Evolutionary conservation across 2,113 vertebrate species (phyloP), one percentile per base, ranked within the genome.

Genomic region (Marmota flaviventris): DNA sequence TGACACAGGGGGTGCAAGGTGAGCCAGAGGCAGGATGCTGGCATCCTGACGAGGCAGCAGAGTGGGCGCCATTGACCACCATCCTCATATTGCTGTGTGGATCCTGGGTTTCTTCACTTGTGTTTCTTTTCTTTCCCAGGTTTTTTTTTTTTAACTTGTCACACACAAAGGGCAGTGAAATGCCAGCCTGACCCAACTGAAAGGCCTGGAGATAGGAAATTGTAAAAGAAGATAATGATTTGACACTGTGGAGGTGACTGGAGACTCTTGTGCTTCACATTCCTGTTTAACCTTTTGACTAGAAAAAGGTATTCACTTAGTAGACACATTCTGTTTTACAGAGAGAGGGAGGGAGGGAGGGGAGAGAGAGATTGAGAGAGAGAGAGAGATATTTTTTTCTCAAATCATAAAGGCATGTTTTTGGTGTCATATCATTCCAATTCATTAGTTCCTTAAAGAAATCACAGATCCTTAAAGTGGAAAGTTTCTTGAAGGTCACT

Each of bases 131-230:
- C 79, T 97, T 89, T 84, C 45, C 27, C 53, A 67, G 22, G 22
- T 91, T 93, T 51, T 51, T 51, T 51, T 51, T 51, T 51, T 51
- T 96, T 88, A 91, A 91, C 82, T 95, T 94, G 93, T 91, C 89
- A 93, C 75, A 83, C 61, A 72, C 18, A 86, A 97, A 97, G 94
- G 95, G 91, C 94, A 95, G 48, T 11, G 56, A 97, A 97, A 97
- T 97, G 91, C 85, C 96, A 97, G 20, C 51, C 22, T 91, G 91
- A 70, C 48, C 39, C 34, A 61, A 34, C 34, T 70, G 94, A 95
- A 94, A 93, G 42, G 51, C 63, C 42, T 78, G 29, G 82, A 93
- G 85, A 94, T 88, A 56, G 0, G 77, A 95, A 96, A 89, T 56
- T 95, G 53, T 73, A 58, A 96, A 94, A 95, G 78, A 89, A 95